phyloP scores from a whole-genome alignment of 2,888 invertebrate genomes.

The Vannuccia rotundouncinata region DNA sequence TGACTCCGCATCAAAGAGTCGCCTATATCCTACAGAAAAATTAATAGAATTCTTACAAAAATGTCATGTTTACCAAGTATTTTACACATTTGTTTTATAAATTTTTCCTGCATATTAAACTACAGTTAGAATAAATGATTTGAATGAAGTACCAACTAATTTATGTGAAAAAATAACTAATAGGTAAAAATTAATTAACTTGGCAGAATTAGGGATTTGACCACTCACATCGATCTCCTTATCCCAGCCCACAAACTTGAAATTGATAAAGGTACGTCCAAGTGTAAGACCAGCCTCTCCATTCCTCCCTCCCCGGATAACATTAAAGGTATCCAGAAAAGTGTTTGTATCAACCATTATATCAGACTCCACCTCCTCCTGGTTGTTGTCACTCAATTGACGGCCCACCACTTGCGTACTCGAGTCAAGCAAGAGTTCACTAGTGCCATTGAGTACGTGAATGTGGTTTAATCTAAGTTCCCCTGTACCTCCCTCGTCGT shows the following conservation, averaged over 20 bases:
- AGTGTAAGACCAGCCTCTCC: background rate
- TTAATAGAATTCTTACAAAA: no score
- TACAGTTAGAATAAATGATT: no score
- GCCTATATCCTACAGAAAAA: background rate
- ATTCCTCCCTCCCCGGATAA: background rate
- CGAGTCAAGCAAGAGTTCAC: constrained; percentile 53
- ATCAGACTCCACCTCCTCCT: background rate
- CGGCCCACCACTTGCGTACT: constrained; percentile 42
- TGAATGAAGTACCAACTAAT: no score
- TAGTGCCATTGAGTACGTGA: constrained; percentile 50
- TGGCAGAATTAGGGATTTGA: no score
- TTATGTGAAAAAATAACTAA: no score
- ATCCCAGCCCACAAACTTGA: constrained; percentile 8
- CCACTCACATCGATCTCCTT: background rate
- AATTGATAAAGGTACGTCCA: background rate
- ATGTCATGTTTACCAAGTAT: no score
- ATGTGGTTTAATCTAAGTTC: constrained; percentile 54
- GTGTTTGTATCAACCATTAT: background rate
- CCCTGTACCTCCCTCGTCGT: constrained; percentile 57
- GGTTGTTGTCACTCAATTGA: background rate
- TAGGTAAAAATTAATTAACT: no score
- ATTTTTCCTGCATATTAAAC: no score
- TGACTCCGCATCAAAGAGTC: constrained; percentile 46
- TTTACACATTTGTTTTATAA: no score
- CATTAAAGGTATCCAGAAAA: background rate